These are phyloP conservation scores for Gymnocypris eckloni DNA, from an alignment of 2,797 vertebrate genomes.

Conservation along the genomic window DNA sequence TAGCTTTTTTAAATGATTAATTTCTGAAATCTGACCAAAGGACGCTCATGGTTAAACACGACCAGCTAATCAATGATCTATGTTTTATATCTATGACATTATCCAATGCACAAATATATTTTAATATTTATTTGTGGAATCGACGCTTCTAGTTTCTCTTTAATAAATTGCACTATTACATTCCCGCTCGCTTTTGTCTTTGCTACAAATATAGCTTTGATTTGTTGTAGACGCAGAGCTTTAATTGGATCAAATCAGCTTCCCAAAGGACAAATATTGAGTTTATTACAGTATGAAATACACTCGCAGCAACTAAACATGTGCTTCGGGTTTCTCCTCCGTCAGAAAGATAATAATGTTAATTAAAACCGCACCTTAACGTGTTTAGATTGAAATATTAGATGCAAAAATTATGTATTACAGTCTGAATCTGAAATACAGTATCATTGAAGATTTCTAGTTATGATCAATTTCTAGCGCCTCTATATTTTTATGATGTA, in stretches of 20 bases:
- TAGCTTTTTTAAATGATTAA: constrained; percentile 70
- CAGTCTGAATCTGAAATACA: not conserved
- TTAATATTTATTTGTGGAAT: constrained; percentile 41
- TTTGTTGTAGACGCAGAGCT: constrained; percentile 25
- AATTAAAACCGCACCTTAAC: not conserved
- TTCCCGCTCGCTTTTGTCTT: constrained; percentile 64
- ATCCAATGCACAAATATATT: constrained; percentile 29
- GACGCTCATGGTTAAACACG: constrained; percentile 57
- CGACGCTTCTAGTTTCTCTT: constrained; percentile 56
- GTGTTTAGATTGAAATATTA: not conserved
- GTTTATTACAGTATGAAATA: not conserved
- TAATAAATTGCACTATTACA: constrained; percentile 80
- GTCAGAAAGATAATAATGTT: not conserved
- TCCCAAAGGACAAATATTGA: not conserved
- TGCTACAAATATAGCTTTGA: constrained; percentile 62
- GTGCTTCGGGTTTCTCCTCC: not conserved
- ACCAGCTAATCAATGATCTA: not conserved
- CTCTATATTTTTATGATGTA: not conserved
- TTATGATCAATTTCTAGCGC: not conserved
- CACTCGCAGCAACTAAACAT: not conserved
- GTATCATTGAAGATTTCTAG: not conserved
- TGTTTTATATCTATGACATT: constrained; percentile 33
- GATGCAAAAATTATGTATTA: not conserved
- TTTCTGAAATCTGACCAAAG: constrained; percentile 66
- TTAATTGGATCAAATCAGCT: constrained; percentile 29